Percentiles rank a stretch among this genome's conserved stretches.
phyloP scores from a whole-genome alignment of 1,140 invertebrate genomes.

The Temnothorax curvispinosus region DNA sequence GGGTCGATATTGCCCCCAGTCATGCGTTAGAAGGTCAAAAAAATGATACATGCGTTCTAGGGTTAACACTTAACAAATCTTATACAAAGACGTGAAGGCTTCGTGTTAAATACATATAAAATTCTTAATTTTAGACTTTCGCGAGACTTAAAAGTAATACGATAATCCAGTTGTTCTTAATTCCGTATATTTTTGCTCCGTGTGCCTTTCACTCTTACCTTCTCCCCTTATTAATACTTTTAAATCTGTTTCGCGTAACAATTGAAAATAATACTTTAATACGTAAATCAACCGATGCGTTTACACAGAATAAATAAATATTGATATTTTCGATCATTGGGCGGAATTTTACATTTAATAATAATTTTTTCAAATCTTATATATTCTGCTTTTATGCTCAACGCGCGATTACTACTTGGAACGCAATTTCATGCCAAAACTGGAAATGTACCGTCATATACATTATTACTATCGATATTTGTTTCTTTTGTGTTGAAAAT shows the following conservation, averaged over 20 bases:
- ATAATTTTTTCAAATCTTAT: not conserved
- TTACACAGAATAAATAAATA: not conserved
- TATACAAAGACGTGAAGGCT: not conserved
- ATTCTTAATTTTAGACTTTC: constrained; percentile 1
- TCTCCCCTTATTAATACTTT: not conserved
- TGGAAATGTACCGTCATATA: not conserved
- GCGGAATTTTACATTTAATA: not conserved
- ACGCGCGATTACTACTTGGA: not conserved
- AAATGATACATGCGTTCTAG: no score
- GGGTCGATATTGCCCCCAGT: no score
- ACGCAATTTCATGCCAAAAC: not conserved
- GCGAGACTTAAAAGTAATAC: not conserved
- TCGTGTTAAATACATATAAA: not conserved
- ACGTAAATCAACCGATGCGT: not conserved
- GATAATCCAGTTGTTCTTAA: not conserved
- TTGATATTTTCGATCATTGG: not conserved
- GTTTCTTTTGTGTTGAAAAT: not conserved
- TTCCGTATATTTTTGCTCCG: not conserved
- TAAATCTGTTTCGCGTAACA: not conserved
- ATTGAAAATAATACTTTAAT: constrained; percentile 1
- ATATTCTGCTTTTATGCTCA: not conserved
- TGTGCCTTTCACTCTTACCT: not conserved
- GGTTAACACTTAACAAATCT: no score
- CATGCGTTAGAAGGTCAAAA: no score
- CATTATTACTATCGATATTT: not conserved